phyloP scores from a whole-genome alignment of 2,113 vertebrate genomes.

The Vulpes ferrilata region DNA sequence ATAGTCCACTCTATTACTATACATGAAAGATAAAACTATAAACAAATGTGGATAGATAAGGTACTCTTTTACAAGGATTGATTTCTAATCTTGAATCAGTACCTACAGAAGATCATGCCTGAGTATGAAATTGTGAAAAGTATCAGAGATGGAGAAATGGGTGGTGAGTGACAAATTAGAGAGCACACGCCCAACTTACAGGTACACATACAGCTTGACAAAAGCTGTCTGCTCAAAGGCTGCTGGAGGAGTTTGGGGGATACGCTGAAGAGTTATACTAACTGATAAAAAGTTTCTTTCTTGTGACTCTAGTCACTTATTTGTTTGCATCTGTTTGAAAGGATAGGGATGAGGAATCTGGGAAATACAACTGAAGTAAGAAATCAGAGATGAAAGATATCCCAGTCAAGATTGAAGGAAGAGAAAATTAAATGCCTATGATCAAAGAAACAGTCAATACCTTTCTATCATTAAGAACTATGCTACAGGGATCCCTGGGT shows the following conservation, averaged over 20 bases:
- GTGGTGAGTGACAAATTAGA: neutral
- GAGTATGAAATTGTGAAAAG: neutral
- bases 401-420: neutral
- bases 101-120: neutral
- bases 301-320: neutral
- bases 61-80: neutral
- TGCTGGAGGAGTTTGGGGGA: neutral
- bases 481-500: no score
- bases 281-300: neutral
- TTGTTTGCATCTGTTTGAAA: neutral
- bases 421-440: neutral
- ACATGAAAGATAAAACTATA: neutral
- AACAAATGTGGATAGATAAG: neutral
- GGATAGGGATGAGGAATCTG: neutral
- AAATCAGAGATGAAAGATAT: neutral
- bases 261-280: neutral
- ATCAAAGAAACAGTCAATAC: neutral
- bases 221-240: neutral
- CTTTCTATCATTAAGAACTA: neutral
- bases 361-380: neutral
- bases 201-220: neutral
- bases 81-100: constrained; percentile 1
- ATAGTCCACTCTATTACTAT: neutral
- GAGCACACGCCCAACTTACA: fast-evolving
- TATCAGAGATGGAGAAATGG: neutral